phyloP scores from a whole-genome alignment of 2,113 vertebrate species.

The Grallaria varia region DNA sequence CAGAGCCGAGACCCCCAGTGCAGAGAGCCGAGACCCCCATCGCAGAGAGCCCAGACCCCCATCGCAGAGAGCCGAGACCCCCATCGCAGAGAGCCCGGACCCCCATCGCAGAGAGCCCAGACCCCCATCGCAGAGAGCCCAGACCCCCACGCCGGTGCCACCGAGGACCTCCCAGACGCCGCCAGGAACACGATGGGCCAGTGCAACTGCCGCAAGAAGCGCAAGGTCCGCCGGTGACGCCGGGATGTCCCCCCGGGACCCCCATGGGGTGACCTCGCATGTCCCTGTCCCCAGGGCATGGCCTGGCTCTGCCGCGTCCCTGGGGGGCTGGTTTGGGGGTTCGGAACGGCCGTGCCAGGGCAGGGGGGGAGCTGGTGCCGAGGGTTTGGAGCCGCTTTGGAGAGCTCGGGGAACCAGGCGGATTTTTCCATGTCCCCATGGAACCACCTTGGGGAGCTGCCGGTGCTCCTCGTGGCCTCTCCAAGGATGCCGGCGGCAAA shows the following conservation, averaged over 20 bases:
- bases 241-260: background rate
- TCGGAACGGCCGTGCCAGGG: background rate
- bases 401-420: background rate
- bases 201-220: conserved; percentile 66
- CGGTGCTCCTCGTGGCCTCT: background rate
- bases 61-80: background rate
- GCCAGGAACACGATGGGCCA: conserved; percentile 52
- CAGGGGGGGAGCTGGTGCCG: background rate
- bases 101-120: no score
- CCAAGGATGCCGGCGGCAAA: background rate
- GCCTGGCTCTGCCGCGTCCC: background rate
- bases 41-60: no score
- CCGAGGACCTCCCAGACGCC: background rate
- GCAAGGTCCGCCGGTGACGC: conserved; percentile 43
- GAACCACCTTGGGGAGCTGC: background rate
- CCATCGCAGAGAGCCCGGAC: no score
- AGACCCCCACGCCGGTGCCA: background rate
- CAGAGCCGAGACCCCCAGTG: background rate
- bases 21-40: no score
- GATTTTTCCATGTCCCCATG: background rate
- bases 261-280: background rate
- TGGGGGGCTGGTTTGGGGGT: background rate
- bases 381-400: background rate
- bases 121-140: background rate
- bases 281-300: background rate